Evolutionary conservation across 2,888 invertebrate genomes (phyloP), one percentile per base, ranked within the genome.

Genomic region (Parascotia fuliginaria): DNA sequence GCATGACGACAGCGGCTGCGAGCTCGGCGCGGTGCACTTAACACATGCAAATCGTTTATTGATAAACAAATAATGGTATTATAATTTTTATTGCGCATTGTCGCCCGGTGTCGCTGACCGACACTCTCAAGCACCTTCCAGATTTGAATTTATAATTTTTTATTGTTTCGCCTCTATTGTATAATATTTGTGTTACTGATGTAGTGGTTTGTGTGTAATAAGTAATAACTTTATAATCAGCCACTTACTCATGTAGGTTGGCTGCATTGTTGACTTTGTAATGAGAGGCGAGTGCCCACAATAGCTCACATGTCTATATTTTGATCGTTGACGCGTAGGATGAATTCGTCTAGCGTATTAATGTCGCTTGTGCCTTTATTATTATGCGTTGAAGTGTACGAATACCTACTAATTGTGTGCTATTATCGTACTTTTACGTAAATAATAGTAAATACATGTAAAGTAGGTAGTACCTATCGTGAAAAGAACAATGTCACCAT

Each of bases 1-100:
- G 53, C 71, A 63, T 75, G 73, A 71, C 73, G 68, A 70, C 72
- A 72, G 70, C 57, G 51, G 5, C 62, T 58, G 70, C 59, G 51
- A 62, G 24, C 62, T 60, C 70, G 60, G 51, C 63, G 60, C 73
- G 60, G 62, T 76, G 76, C 83, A 85, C 78, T 84, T 84, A 82
- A 82, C 87, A 87, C 86, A 90, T 90, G 89, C 89, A 84, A 89
- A 90, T 89, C 79, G 76, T 75, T 81, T 85, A 87, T 89, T 86
- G 85, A 87, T 87, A 87, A 85, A 87, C 89, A 87, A 89, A 88
- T 87, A 87, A 85, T 85, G 77, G 76, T 70, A 85, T 89, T 87
- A 89, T 87, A 78, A 85, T 85, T 83, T 87, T 87, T 89, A 89
- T 81, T 77, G 59, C 79, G 74, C 77, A 87, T 87, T 87, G 88